A percentile compares a stretch with the other conserved stretches of the same genome.
phyloP scores from a whole-genome alignment of 2,888 invertebrate genomes.

The Perizoma affinitatum region DNA sequence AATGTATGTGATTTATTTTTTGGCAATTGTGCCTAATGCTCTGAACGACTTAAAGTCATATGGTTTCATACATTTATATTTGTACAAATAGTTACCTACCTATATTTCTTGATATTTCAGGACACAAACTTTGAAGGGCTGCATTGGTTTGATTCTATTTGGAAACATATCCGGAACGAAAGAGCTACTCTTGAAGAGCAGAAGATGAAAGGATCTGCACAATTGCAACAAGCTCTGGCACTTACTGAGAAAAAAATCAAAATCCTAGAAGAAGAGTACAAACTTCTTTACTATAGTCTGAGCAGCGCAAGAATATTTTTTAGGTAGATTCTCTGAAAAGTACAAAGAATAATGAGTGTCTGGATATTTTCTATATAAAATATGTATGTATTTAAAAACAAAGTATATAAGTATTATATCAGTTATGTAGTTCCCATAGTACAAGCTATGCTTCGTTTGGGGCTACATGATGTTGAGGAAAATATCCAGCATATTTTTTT shows the following conservation, averaged over 20 bases:
- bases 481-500: too few relatives aligned
- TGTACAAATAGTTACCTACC: too few relatives aligned
- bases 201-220: conserved; percentile 90
- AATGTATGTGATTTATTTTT: too few relatives aligned
- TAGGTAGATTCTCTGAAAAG: conserved; percentile 60
- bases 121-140: conserved; percentile 94
- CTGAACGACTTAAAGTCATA: too few relatives aligned
- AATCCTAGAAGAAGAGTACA: conserved; percentile 90
- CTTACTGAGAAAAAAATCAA: conserved; percentile 94
- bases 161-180: conserved; percentile 88
- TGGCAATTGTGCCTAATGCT: too few relatives aligned
- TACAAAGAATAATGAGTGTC: conserved; percentile 16
- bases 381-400: too few relatives aligned
- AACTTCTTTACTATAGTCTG: conserved; percentile 94
- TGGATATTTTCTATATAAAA: too few relatives aligned
- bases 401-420: too few relatives aligned
- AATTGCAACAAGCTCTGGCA: conserved; percentile 95
- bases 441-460: too few relatives aligned
- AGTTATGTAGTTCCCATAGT: too few relatives aligned
- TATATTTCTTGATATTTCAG: conserved; percentile 51
- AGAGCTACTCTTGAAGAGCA: conserved; percentile 82
- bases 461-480: too few relatives aligned
- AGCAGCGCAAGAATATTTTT: conserved; percentile 98
- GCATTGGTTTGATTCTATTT: conserved; percentile 97
- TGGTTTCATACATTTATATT: too few relatives aligned